A percentile compares a stretch with the other conserved stretches of the same genome.
phyloP scores from a whole-genome alignment of 2,888 invertebrate species.

The Siphlonurus alternatus region DNA sequence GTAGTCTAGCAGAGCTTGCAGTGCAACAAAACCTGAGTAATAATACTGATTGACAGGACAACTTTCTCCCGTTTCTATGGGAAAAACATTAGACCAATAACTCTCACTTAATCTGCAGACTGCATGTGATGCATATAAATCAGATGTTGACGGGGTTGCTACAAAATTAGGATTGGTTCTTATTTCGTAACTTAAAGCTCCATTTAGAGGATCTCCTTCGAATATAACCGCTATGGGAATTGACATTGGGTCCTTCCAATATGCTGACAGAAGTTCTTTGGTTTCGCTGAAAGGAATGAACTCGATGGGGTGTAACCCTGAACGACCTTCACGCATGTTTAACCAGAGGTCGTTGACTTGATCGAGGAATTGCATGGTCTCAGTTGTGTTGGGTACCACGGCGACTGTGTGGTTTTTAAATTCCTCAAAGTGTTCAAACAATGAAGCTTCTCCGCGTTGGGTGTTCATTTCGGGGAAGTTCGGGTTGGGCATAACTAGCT shows the following conservation, averaged over 20 bases:
- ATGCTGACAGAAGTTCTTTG: conserved; percentile 48
- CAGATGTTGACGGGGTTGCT: conserved; percentile 46
- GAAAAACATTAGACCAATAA: conserved; percentile 43
- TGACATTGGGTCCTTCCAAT: conserved; percentile 43
- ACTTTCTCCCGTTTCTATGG: conserved; percentile 47
- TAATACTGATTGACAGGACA: conserved; percentile 62
- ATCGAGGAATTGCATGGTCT: conserved; percentile 39
- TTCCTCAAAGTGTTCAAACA: conserved; percentile 36
- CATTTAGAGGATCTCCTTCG: conserved; percentile 24
- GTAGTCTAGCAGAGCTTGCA: conserved; percentile 53
- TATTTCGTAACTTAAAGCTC: conserved; percentile 44
- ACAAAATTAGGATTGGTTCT: conserved; percentile 50
- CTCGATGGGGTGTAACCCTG: conserved; percentile 37
- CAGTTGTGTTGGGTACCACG: conserved; percentile 45
- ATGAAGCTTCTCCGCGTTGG: conserved; percentile 36
- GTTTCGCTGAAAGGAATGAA: conserved; percentile 47
- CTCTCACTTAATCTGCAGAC: conserved; percentile 46
- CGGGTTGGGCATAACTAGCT: conserved; percentile 55
- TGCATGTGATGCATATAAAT: conserved; percentile 45
- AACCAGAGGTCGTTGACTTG: conserved; percentile 42
- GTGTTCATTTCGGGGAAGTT: conserved; percentile 52
- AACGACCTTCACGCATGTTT: conserved; percentile 31
- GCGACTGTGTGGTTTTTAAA: conserved; percentile 45
- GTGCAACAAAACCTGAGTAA: conserved; percentile 54
- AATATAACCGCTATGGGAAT: conserved; percentile 59